Evolutionary conservation across 2,113 vertebrate genomes (phyloP).

Genomic region (Ailurus styani): DNA sequence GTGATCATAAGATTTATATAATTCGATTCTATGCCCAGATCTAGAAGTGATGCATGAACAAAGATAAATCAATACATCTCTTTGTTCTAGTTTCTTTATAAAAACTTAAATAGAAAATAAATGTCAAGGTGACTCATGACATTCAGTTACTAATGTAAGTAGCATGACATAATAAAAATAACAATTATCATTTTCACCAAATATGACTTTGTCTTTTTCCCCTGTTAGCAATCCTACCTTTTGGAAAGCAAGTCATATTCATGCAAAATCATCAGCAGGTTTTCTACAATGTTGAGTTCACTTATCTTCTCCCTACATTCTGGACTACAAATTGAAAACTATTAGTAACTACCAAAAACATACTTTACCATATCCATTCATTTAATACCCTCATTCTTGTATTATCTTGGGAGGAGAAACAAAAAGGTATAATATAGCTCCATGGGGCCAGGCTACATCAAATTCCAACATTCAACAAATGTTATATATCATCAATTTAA

Average conservation of each 20-base stretch:
- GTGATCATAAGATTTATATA: background rate
- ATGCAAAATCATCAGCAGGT: constrained; percentile 88
- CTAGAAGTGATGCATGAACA: background rate
- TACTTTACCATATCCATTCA: background rate
- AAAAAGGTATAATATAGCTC: background rate
- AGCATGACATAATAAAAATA: background rate
- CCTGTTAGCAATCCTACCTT: constrained; percentile 79
- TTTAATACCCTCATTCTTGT: background rate
- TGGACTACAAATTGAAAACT: constrained; percentile 80
- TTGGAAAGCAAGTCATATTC: constrained; percentile 91
- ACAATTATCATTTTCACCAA: background rate
- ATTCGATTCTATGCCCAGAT: background rate
- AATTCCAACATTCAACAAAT: background rate
- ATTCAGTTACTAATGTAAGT: background rate
- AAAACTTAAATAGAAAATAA: background rate
- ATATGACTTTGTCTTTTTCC: background rate
- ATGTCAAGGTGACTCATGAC: background rate
- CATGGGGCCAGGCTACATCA: background rate
- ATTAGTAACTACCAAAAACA: constrained; percentile 42
- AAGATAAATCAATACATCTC: background rate
- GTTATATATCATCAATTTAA: background rate
- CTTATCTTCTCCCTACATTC: constrained; percentile 89
- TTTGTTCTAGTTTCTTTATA: background rate
- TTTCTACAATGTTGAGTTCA: constrained; percentile 87
- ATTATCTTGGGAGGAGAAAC: background rate